Evolutionary conservation across 2,888 invertebrate species (phyloP).

Genomic region (Synanthedon andrenaeformis): DNA sequence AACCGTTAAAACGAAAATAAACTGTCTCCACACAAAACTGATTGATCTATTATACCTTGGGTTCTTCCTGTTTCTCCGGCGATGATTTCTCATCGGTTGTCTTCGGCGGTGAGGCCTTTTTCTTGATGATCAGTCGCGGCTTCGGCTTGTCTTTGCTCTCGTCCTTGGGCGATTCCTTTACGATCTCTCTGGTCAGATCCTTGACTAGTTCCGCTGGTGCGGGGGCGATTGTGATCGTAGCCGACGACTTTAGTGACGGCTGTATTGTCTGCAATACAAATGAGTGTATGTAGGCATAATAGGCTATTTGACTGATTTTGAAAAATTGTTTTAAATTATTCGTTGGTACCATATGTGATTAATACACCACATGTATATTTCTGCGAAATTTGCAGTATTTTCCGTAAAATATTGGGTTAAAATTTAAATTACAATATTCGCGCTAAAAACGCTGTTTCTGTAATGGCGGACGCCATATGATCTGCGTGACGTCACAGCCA

Average conservation of each 20-base stretch:
- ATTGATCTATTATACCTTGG: constrained; percentile 26
- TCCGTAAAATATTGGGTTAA: no score
- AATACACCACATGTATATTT: no score
- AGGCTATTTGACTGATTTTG: no score
- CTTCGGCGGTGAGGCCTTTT: constrained; percentile 34
- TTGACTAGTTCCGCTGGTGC: constrained; percentile 29
- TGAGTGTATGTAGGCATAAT: not conserved
- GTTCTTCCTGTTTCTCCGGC: constrained; percentile 37
- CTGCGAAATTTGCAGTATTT: no score
- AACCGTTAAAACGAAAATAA: no score
- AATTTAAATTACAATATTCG: no score
- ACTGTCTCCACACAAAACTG: no score
- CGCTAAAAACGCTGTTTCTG: no score
- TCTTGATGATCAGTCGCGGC: constrained; percentile 29
- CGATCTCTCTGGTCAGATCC: constrained; percentile 37
- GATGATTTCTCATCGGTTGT: constrained; percentile 29
- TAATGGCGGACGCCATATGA: no score
- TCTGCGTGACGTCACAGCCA: no score
- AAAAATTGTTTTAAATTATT: no score
- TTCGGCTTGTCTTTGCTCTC: constrained; percentile 31
- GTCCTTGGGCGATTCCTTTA: constrained; percentile 32
- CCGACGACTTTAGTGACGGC: constrained; percentile 49
- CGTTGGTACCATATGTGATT: no score
- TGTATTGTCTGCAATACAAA: constrained; percentile 22
- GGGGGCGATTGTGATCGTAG: constrained; percentile 51